Evolutionary conservation across 2,797 vertebrate genomes (phyloP).

Genomic region (Kryptopterus vitreolus): DNA sequence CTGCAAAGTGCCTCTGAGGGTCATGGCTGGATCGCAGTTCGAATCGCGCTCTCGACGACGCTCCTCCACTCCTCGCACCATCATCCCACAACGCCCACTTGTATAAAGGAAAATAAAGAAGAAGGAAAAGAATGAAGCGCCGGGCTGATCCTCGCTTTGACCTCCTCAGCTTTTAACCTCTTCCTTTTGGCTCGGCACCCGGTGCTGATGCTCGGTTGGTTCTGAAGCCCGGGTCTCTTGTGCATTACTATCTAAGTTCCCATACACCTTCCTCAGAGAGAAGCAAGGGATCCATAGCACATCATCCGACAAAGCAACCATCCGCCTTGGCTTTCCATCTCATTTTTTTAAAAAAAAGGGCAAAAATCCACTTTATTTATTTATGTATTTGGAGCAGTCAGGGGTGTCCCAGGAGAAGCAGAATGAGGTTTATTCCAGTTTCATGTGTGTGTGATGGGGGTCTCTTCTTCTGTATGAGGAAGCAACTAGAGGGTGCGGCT

Average conservation of each 20-base stretch:
- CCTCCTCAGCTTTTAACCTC: slow-evolving; percentile 65
- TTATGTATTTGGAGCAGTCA: background rate
- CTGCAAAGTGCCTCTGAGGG: slow-evolving; percentile 49
- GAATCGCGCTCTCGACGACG: slow-evolving; percentile 76
- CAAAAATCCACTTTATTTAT: background rate
- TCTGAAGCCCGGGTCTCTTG: slow-evolving; percentile 63
- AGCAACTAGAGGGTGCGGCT: slow-evolving; percentile 89
- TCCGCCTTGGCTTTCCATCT: background rate
- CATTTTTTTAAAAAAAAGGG: background rate
- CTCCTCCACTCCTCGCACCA: slow-evolving; percentile 79
- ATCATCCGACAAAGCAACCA: background rate
- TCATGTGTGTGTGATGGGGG: background rate
- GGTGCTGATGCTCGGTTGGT: slow-evolving; percentile 63
- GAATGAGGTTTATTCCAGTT: background rate
- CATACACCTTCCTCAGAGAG: slow-evolving; percentile 64
- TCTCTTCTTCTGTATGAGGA: slow-evolving; percentile 70
- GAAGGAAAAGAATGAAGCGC: slow-evolving; percentile 30
- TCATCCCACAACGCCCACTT: slow-evolving; percentile 75
- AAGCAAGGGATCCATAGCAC: slow-evolving; percentile 50
- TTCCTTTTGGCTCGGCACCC: slow-evolving; percentile 70
- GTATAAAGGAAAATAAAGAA: slow-evolving; percentile 51
- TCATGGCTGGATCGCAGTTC: slow-evolving; percentile 79
- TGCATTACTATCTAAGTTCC: slow-evolving; percentile 67
- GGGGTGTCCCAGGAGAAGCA: background rate
- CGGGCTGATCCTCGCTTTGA: slow-evolving; percentile 58